These are phyloP conservation scores for Entomobrya multifasciata DNA, from an alignment of 2,888 invertebrate species.

Conservation along the genomic window DNA sequence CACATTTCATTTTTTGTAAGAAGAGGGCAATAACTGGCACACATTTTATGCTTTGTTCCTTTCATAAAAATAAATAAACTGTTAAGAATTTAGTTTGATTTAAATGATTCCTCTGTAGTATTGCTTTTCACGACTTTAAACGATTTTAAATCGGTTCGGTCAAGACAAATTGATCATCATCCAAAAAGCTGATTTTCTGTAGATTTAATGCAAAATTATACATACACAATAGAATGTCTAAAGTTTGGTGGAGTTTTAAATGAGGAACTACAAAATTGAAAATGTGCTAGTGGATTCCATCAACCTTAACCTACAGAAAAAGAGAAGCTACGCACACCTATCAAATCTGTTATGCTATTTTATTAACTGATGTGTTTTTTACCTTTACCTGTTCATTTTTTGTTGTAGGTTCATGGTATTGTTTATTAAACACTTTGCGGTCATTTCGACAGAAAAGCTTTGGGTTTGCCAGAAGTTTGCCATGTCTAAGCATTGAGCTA, in stretches of 20 bases:
- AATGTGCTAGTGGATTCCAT: constrained; percentile 2
- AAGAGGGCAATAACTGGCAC: neutral
- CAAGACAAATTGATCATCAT: too few relatives aligned
- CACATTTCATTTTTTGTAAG: neutral
- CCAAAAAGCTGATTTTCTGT: too few relatives aligned
- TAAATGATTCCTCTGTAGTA: neutral
- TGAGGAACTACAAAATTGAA: neutral
- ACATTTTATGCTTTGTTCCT: neutral
- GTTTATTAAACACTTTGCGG: neutral
- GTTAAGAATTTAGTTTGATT: constrained; percentile 21
- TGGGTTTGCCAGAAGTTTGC: neutral
- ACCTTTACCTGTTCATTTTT: neutral
- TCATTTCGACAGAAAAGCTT: neutral
- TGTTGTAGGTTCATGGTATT: neutral
- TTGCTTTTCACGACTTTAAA: too few relatives aligned
- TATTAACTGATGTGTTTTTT: neutral
- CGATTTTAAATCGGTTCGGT: too few relatives aligned
- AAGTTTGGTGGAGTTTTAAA: neutral
- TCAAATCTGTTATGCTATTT: neutral
- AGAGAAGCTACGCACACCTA: neutral
- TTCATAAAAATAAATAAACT: neutral
- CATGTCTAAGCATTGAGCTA: constrained; percentile 22
- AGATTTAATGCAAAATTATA: too few relatives aligned
- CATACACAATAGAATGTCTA: too few relatives aligned
- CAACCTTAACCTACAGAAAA: constrained; percentile 52